phyloP scores from a whole-genome alignment of 2,888 invertebrate genomes.

The Melikaiella ostensackeni region DNA sequence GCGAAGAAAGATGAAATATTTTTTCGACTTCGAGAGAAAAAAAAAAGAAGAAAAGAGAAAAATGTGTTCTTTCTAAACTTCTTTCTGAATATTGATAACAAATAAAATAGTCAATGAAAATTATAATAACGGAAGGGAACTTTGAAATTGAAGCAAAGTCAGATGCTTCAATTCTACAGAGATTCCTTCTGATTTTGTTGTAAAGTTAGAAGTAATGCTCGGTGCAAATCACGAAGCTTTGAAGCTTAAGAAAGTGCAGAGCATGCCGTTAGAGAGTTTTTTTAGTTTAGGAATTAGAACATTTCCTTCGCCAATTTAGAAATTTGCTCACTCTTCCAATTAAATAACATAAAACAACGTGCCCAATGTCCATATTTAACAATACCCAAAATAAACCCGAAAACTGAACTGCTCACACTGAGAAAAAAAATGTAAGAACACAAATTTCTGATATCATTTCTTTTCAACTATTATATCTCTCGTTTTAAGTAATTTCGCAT shows the following conservation, averaged over 20 bases:
- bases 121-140: neutral
- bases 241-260: neutral
- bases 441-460: neutral
- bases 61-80: slow-evolving; percentile 7
- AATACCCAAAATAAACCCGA: neutral
- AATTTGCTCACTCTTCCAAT: slow-evolving; percentile 16
- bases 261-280: neutral
- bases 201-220: neutral
- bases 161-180: neutral
- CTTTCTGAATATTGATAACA: neutral
- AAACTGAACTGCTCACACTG: neutral
- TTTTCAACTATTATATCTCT: neutral
- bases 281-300: neutral
- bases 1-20: neutral
- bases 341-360: neutral
- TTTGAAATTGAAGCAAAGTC: neutral
- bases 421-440: neutral
- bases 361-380: neutral
- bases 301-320: neutral
- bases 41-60: slow-evolving; percentile 15
- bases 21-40: neutral
- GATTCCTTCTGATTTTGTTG: neutral
- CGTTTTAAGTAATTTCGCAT: neutral
- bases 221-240: neutral
- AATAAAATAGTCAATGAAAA: neutral